Percentiles rank a stretch among this genome's conserved stretches.
Evolutionary conservation across 2,113 vertebrate genomes (phyloP).

Genomic region (Aegotheles bennettii): DNA sequence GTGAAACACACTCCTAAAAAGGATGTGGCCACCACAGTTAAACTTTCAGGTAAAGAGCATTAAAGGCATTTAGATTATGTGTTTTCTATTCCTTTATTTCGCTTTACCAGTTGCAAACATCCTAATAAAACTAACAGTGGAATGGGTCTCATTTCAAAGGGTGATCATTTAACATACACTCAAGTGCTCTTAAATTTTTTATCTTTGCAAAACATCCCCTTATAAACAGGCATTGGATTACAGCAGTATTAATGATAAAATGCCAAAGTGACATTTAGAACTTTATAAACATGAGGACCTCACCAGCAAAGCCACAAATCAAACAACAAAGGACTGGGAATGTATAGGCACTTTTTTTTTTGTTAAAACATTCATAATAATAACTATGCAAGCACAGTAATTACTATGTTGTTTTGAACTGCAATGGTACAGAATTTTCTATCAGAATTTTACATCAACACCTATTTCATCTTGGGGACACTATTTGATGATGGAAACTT

Average conservation of each 20-base stretch:
- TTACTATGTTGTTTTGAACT: not conserved
- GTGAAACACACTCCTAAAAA: not conserved
- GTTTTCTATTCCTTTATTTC: not conserved
- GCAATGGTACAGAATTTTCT: not conserved
- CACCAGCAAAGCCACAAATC: not conserved
- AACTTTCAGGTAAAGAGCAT: not conserved
- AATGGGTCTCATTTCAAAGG: slow-evolving; percentile 8
- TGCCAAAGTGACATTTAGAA: not conserved
- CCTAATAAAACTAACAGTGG: slow-evolving; percentile 7
- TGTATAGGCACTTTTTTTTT: accelerated
- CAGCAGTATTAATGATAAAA: not conserved
- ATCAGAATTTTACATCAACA: not conserved
- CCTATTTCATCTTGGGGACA: not conserved
- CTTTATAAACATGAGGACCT: not conserved
- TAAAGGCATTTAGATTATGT: not conserved
- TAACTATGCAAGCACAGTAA: not conserved
- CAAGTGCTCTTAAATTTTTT: not conserved
- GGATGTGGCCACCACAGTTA: not conserved
- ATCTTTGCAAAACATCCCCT: not conserved
- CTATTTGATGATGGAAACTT: not conserved
- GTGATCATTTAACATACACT: not conserved
- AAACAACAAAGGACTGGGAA: not conserved
- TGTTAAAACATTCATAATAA: not conserved
- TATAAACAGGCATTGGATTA: not conserved
- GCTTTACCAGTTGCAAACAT: not conserved